Conservation (phyloP, 1,140 invertebrate species). For the Stegodyphus mimosarum region DNA sequence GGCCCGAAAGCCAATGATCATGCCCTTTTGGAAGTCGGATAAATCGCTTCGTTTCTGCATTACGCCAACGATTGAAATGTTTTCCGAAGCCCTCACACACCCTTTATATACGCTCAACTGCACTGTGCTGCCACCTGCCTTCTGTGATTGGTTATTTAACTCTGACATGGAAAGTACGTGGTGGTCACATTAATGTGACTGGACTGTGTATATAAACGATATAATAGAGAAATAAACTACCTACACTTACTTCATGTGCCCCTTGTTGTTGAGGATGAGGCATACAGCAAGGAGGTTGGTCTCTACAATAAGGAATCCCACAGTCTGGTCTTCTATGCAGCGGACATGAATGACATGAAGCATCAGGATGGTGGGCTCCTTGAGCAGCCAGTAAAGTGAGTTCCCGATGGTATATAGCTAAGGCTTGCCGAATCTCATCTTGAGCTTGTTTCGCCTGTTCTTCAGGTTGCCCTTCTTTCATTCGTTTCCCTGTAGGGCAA, state of each 20-base stretch:
- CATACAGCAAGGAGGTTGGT: conserved; percentile 26
- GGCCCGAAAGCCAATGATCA: too few species aligned
- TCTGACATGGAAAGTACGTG: too few species aligned
- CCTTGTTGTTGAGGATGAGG: conserved; percentile 17
- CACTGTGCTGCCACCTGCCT: too few species aligned
- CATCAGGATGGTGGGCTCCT: conserved; percentile 65
- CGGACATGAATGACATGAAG: conserved; percentile 54
- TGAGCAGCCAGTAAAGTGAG: conserved; percentile 77
- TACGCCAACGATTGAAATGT: too few species aligned
- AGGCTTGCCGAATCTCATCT: conserved; percentile 87
- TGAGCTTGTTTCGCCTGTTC: conserved; percentile 77
- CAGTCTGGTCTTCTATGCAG: conserved; percentile 40
- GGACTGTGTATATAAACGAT: too few species aligned
- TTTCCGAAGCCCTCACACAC: too few species aligned
- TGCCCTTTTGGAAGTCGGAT: too few species aligned
- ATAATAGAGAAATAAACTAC: too few species aligned
- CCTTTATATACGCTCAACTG: too few species aligned
- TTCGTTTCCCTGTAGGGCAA: conserved; percentile 17
- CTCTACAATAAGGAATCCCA: conserved; percentile 73
- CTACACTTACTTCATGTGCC: conserved; percentile 8
- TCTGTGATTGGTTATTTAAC: too few species aligned
- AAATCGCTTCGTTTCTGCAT: too few species aligned
- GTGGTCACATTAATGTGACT: too few species aligned
- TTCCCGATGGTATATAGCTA: conserved; percentile 90
- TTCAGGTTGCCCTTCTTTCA: conserved; percentile 62